These are phyloP conservation scores for Cyprinus carpio DNA, from an alignment of 2,113 vertebrate species.

Conservation along the genomic window DNA sequence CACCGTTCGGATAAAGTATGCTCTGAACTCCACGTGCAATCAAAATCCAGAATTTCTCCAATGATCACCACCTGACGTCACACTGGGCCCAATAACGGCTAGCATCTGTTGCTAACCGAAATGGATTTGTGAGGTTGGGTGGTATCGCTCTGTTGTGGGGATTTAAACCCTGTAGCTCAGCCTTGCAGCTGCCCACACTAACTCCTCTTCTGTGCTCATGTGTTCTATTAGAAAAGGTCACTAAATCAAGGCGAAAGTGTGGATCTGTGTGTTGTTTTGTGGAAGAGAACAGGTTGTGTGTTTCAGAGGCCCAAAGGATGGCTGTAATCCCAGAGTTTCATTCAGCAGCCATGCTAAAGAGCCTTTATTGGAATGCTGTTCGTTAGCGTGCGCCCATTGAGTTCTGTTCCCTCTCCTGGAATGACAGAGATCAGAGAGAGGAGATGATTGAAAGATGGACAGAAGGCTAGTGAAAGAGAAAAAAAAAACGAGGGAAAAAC, in stretches of 20 bases:
- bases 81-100: slow-evolving; percentile 40
- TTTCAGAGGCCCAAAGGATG: slow-evolving; percentile 52
- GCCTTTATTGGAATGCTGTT: slow-evolving; percentile 67
- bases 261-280: slow-evolving; percentile 28
- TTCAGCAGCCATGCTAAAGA: slow-evolving; percentile 64
- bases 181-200: slow-evolving; percentile 33
- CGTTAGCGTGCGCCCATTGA: slow-evolving; percentile 60
- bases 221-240: slow-evolving; percentile 40
- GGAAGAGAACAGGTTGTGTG: slow-evolving; percentile 41
- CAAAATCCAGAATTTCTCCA: neutral
- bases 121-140: slow-evolving; percentile 37
- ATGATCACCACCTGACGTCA: slow-evolving; percentile 43
- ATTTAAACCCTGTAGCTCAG: slow-evolving; percentile 25
- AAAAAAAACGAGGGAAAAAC: slow-evolving; percentile 41
- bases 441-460: slow-evolving; percentile 50
- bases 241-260: slow-evolving; percentile 33
- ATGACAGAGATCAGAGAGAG: slow-evolving; percentile 55
- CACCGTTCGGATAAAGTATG: neutral
- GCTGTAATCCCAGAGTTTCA: slow-evolving; percentile 66
- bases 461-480: slow-evolving; percentile 49
- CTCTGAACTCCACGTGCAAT: neutral
- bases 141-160: slow-evolving; percentile 27
- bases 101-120: slow-evolving; percentile 50
- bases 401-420: slow-evolving; percentile 58
- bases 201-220: slow-evolving; percentile 42